A percentile compares a stretch with the other conserved stretches of the same genome.
Evolutionary conservation across 2,113 vertebrate species (phyloP).

Genomic region (Lepus europaeus): DNA sequence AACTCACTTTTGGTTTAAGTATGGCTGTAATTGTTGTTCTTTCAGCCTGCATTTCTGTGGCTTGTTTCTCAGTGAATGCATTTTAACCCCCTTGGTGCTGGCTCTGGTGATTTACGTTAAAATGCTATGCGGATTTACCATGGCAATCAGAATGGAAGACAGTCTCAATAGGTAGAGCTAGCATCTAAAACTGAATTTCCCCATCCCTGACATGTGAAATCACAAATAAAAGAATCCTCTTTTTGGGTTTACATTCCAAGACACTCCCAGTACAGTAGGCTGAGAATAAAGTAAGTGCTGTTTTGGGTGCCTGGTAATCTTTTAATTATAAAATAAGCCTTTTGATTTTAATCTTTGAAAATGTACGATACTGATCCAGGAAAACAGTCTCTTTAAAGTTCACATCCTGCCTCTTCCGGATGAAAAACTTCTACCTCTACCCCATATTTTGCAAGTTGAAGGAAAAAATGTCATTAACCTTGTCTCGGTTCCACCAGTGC

Average conservation of each 20-base stretch:
- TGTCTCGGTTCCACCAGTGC: background rate
- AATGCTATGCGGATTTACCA: background rate
- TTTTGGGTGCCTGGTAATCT: constrained; percentile 76
- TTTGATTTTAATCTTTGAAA: constrained; percentile 80
- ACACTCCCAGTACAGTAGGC: constrained; percentile 39
- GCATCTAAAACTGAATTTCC: constrained; percentile 53
- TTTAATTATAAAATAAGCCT: constrained; percentile 77
- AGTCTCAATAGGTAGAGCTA: background rate
- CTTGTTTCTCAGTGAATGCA: background rate
- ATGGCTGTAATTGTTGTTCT: background rate
- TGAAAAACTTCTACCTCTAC: constrained; percentile 51
- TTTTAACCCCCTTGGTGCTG: constrained; percentile 45
- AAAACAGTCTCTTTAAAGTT: constrained; percentile 60
- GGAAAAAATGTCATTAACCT: constrained; percentile 61
- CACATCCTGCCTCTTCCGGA: constrained; percentile 70
- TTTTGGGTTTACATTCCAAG: constrained; percentile 57
- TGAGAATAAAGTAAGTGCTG: constrained; percentile 69
- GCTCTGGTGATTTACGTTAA: background rate
- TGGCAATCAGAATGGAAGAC: background rate
- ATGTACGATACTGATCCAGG: constrained; percentile 58
- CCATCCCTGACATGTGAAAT: constrained; percentile 57
- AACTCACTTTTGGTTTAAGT: background rate
- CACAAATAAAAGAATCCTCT: constrained; percentile 30
- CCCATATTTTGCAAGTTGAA: constrained; percentile 45
- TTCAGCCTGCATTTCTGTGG: background rate